Conservation (phyloP, 2,888 invertebrate species). For the Spatulosminthurus flaviceps region DNA sequence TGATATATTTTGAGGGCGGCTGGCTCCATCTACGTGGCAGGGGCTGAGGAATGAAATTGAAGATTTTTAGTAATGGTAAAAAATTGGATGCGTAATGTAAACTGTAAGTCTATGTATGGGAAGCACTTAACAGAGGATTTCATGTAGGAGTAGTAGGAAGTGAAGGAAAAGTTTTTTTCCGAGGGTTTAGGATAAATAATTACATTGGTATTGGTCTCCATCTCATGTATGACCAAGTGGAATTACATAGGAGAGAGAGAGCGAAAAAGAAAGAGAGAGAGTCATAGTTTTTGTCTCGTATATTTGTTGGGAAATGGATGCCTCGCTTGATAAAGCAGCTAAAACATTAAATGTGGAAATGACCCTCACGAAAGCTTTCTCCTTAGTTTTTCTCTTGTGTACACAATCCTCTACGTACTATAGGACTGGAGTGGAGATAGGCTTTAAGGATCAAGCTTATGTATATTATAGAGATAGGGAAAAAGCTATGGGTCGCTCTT, state of each 20-base stretch:
- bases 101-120: neutral
- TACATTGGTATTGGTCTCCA: conserved; percentile 56
- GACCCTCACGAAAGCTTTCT: conserved; percentile 56
- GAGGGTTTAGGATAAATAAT: conserved; percentile 62
- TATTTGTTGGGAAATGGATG: conserved; percentile 48
- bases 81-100: neutral
- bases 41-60: no score
- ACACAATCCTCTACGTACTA: neutral
- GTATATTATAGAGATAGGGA: neutral
- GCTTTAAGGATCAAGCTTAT: no score
- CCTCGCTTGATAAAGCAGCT: conserved; percentile 60
- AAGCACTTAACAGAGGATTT: conserved; percentile 3
- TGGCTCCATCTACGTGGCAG: no score
- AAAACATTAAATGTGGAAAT: conserved; percentile 63
- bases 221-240: conserved; percentile 50
- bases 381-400: conserved; percentile 18
- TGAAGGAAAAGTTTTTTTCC: conserved; percentile 33
- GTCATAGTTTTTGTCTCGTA: conserved; percentile 45
- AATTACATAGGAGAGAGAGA: conserved; percentile 32
- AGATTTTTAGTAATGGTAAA: neutral
- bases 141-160: neutral
- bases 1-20: no score
- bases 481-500: neutral
- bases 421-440: no score
- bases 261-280: conserved; percentile 18